Evolutionary conservation across 1,140 invertebrate species (phyloP), one percentile per base, ranked within the genome.

Genomic region (Dendrolimus kikuchii): DNA sequence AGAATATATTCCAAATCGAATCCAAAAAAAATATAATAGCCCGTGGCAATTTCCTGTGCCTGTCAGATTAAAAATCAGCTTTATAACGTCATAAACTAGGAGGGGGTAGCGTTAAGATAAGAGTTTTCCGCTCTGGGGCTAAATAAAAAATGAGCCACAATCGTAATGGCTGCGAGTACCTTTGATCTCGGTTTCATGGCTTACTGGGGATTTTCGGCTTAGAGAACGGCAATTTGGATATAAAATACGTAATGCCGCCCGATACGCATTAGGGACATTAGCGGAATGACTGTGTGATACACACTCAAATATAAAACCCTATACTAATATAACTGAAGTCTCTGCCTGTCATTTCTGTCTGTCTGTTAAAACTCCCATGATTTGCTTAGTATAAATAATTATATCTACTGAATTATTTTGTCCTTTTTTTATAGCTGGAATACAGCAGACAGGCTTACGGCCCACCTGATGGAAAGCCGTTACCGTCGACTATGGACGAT

Each of bases 71-170:
- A 86, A 86, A 86, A 84, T 86, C 81, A 83, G 70, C 81, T 86
- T 86, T 84, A 86, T 84, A 75, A 80, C 83, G 64, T 86, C 81
- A 86, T 86, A 86, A 86, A 86, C 71, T 77, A 84, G 64, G 65
- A 67, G 64, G 68, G 68, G 57, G 60, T 53, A 58, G 66, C 71
- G 71, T 81, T 83, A 81, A 84, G 83, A 84, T 86, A 84, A 86
- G 81, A 81, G 71, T 74, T 74, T 68, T 66, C 58, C 63, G 56
- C 49, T 49, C 50, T 45, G 40, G 53, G 57, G 70, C 77, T 86
- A 84, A 86, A 86, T 86, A 86, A 86, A 86, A 84, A 83, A 86
- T 86, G 81, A 84, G 83, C 83, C 81, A 75, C 81, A 83, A 79
- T 80, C 66, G 79, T 84, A 81, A 82, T 81, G 77, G 79, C 65